Conservation (phyloP, 2,113 vertebrate species). For the Hydrolagus affinis region DNA sequence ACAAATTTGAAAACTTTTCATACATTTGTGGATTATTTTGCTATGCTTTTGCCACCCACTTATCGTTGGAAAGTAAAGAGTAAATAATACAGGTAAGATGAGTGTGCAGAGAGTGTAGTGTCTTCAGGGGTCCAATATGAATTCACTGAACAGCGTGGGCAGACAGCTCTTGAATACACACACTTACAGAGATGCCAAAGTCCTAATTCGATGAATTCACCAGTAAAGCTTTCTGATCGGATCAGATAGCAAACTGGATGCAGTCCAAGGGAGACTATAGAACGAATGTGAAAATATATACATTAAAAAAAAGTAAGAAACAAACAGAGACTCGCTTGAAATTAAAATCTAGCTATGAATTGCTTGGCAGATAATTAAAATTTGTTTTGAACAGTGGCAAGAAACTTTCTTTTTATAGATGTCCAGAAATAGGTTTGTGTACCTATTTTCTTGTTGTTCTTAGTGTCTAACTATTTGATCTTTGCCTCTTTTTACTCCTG, state of each 20-base stretch:
- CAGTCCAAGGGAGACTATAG: too few relatives aligned
- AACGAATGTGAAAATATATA: too few relatives aligned
- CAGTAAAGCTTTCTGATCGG: too few relatives aligned
- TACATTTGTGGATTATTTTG: not conserved
- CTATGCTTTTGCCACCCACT: not conserved
- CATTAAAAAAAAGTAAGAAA: too few relatives aligned
- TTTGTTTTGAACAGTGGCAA: not conserved
- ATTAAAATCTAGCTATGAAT: too few relatives aligned
- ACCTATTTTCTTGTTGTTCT: not conserved
- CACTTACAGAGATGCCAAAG: not conserved
- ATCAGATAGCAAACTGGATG: too few relatives aligned
- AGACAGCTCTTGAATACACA: not conserved
- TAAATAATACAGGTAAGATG: too few relatives aligned
- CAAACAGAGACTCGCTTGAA: too few relatives aligned
- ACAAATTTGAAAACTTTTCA: not conserved
- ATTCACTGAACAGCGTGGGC: not conserved
- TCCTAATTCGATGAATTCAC: too few relatives aligned
- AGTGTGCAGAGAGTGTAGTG: not conserved
- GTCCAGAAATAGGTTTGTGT: slow-evolving; percentile 8
- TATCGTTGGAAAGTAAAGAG: not conserved
- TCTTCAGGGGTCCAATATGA: not conserved
- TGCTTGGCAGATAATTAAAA: too few relatives aligned
- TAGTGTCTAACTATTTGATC: slow-evolving; percentile 27
- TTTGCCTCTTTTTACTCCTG: slow-evolving; percentile 50
- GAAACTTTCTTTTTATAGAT: not conserved